phyloP scores from a whole-genome alignment of 2,797 vertebrate genomes.

The Phataginus tricuspis region DNA sequence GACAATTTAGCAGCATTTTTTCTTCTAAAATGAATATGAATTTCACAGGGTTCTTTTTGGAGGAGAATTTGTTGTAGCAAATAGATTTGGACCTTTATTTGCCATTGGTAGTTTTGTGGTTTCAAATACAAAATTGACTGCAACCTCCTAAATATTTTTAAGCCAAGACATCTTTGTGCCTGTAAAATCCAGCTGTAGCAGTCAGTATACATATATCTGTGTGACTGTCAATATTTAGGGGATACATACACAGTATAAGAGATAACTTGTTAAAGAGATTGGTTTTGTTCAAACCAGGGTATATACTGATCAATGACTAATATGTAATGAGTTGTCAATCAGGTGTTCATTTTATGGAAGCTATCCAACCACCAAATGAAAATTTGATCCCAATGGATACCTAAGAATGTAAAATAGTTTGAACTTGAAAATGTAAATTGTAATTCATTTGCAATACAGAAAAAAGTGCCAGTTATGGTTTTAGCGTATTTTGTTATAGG shows the following conservation, averaged over 20 bases:
- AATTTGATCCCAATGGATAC: neutral
- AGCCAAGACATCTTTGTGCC: neutral
- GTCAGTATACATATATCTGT: neutral
- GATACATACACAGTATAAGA: neutral
- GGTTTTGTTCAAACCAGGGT: neutral
- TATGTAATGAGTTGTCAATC: neutral
- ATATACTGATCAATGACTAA: neutral
- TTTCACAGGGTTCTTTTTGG: neutral
- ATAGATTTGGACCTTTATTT: slow-evolving; percentile 17
- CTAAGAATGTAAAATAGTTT: neutral
- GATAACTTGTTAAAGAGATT: slow-evolving; percentile 22
- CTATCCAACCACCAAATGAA: neutral
- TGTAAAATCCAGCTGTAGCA: neutral
- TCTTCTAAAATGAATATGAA: neutral
- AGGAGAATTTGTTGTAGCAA: slow-evolving; percentile 38
- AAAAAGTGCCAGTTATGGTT: slow-evolving; percentile 1
- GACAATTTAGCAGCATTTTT: slow-evolving; percentile 17
- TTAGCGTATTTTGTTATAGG: slow-evolving; percentile 27
- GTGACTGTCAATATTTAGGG: neutral
- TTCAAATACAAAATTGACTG: slow-evolving; percentile 46
- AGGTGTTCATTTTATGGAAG: neutral
- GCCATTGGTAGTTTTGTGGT: neutral
- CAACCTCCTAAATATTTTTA: neutral
- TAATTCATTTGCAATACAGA: neutral
- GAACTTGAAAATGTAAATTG: slow-evolving; percentile 25